A percentile compares a stretch with the other conserved stretches of the same genome.
Conservation (phyloP, 53 echinoderm and acorn worm species). For the Patiria pectinifera region DNA sequence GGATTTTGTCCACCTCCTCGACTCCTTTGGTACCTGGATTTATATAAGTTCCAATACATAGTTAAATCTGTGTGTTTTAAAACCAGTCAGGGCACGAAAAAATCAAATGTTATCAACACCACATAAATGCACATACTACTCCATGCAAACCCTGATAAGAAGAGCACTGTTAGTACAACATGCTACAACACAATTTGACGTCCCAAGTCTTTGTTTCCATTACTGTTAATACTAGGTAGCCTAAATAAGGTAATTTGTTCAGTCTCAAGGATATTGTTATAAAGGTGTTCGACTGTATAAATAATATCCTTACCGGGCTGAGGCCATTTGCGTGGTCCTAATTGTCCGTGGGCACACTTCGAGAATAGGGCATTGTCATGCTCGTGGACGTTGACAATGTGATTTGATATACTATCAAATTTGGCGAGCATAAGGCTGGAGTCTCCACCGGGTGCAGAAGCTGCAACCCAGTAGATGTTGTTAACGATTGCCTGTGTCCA, state of each 20-base stretch:
- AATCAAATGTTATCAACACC: neutral
- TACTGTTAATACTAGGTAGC: too few relatives aligned
- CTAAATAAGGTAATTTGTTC: too few relatives aligned
- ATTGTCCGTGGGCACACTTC: neutral
- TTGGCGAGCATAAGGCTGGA: slow-evolving; percentile 33
- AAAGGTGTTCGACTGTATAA: too few relatives aligned
- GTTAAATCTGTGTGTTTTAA: neutral
- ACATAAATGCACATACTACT: neutral
- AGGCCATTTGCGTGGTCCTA: slow-evolving; percentile 25
- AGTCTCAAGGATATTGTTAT: too few relatives aligned
- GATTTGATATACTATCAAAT: slow-evolving; percentile 1
- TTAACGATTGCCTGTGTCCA: slow-evolving; percentile 32
- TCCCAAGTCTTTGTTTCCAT: too few relatives aligned
- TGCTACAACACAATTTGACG: too few relatives aligned
- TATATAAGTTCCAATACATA: too few relatives aligned
- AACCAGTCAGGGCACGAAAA: neutral
- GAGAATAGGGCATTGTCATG: slow-evolving; percentile 28
- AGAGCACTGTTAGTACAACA: too few relatives aligned
- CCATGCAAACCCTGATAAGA: too few relatives aligned
- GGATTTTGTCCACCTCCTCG: neutral
- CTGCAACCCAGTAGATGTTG: slow-evolving; percentile 46
- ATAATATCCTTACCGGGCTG: slow-evolving; percentile 17
- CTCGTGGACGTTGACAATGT: slow-evolving; percentile 6
- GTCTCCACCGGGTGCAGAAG: slow-evolving; percentile 29
- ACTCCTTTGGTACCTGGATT: neutral